These are phyloP conservation scores for Fissipunctia ypsillon DNA, from an alignment of 2,888 invertebrate species.

Conservation along the genomic window DNA sequence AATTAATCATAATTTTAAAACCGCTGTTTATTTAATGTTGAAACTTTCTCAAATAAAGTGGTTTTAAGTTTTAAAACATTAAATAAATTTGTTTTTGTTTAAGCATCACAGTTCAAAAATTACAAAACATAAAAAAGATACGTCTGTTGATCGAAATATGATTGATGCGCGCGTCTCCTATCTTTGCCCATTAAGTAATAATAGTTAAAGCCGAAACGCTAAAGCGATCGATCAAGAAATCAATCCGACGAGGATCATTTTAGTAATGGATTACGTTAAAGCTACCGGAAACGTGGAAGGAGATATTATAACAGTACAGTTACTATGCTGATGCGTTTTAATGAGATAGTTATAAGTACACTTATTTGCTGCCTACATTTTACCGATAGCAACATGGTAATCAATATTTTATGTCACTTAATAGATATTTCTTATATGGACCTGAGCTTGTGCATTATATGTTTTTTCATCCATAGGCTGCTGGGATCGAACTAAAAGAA, in stretches of 20 bases:
- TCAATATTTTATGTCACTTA: conserved; percentile 7
- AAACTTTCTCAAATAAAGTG: conserved; percentile 30
- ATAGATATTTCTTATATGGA: background rate
- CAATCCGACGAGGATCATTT: conserved; percentile 84
- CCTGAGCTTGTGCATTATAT: background rate
- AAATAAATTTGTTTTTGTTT: conserved; percentile 22
- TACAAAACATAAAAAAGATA: conserved; percentile 79
- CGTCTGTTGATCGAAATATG: conserved; percentile 86
- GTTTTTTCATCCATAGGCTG: conserved; percentile 91
- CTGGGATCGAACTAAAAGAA: conserved; percentile 96
- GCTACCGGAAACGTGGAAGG: conserved; percentile 84
- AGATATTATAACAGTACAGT: conserved; percentile 63
- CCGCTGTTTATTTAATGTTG: conserved; percentile 51
- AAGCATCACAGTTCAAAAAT: conserved; percentile 77
- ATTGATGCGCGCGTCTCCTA: conserved; percentile 85
- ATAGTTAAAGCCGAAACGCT: conserved; percentile 85
- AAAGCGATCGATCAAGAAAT: conserved; percentile 88
- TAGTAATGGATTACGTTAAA: conserved; percentile 85
- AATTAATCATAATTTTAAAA: conserved; percentile 66
- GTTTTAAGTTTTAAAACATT: conserved; percentile 44
- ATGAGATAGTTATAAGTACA: conserved; percentile 42
- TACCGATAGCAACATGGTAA: conserved; percentile 42
- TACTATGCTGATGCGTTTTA: conserved; percentile 36
- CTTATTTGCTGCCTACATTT: conserved; percentile 63
- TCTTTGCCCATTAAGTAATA: conserved; percentile 89